Evolutionary conservation across 2,888 invertebrate genomes (phyloP).

Genomic region (Heliconius cydno): DNA sequence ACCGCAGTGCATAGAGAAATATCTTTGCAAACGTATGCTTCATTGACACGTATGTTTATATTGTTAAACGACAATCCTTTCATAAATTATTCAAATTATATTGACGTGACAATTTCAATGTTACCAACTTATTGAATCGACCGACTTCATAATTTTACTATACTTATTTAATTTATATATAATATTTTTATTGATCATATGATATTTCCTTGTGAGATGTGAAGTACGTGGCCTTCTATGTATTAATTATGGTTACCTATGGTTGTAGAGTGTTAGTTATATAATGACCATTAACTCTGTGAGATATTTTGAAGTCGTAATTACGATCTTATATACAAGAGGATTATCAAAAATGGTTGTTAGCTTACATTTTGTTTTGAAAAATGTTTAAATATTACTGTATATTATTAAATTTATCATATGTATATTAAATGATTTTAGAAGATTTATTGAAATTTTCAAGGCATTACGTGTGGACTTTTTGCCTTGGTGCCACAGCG

Average conservation of each 20-base stretch:
- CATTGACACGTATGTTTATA: slow-evolving; percentile 43
- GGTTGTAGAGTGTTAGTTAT: not conserved
- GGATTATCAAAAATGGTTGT: not conserved
- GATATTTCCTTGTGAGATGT: not conserved
- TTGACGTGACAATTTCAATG: slow-evolving; percentile 44
- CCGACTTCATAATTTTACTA: not conserved
- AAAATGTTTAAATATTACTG: no score
- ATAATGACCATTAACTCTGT: not conserved
- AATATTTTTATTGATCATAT: not conserved
- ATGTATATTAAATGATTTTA: not conserved
- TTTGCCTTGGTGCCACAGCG: no score
- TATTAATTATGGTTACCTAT: not conserved
- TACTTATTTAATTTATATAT: not conserved
- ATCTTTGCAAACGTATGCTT: slow-evolving; percentile 35
- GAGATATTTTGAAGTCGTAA: no score
- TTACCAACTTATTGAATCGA: slow-evolving; percentile 13
- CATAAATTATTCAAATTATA: slow-evolving; percentile 51
- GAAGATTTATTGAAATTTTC: no score
- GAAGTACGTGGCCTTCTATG: not conserved
- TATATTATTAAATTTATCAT: no score
- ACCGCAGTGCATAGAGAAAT: slow-evolving; percentile 42
- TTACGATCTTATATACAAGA: no score
- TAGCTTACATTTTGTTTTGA: not conserved
- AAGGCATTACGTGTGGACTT: no score
- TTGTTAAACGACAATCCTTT: slow-evolving; percentile 49